Evolutionary conservation across 2,888 invertebrate genomes (phyloP).

Genomic region (Mamestra brassicae): DNA sequence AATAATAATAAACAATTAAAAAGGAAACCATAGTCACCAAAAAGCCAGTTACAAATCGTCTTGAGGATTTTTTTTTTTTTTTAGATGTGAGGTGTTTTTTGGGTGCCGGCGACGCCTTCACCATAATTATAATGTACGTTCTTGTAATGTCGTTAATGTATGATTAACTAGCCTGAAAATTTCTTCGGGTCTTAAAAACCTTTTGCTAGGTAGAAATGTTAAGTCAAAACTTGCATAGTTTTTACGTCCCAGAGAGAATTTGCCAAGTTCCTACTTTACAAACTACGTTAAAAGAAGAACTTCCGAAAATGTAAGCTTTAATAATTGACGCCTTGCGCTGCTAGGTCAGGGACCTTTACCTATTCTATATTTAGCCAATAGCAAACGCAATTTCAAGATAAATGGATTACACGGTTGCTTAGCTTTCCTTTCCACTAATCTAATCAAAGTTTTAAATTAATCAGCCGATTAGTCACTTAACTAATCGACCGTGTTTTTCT

Average conservation of each 20-base stretch:
- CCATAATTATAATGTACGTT: no score
- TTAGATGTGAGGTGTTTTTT: no score
- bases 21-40: no score
- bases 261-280: conserved; percentile 1
- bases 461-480: conserved; percentile 36
- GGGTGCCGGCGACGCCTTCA: no score
- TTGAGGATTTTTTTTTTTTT: no score
- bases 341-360: background rate
- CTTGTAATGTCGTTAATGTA: no score
- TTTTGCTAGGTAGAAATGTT: background rate
- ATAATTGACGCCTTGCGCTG: background rate
- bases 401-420: conserved; percentile 30
- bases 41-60: no score
- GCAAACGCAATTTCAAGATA: conserved; percentile 9
- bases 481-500: conserved; percentile 39
- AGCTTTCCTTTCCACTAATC: conserved; percentile 41
- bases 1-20: no score
- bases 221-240: conserved; percentile 17
- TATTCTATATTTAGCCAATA: background rate
- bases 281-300: background rate
- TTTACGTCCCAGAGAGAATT: background rate
- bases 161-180: background rate
- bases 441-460: conserved; percentile 53
- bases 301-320: background rate
- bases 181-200: background rate